phyloP scores from a whole-genome alignment of 2,888 invertebrate genomes.

The Diplolepis rosae region DNA sequence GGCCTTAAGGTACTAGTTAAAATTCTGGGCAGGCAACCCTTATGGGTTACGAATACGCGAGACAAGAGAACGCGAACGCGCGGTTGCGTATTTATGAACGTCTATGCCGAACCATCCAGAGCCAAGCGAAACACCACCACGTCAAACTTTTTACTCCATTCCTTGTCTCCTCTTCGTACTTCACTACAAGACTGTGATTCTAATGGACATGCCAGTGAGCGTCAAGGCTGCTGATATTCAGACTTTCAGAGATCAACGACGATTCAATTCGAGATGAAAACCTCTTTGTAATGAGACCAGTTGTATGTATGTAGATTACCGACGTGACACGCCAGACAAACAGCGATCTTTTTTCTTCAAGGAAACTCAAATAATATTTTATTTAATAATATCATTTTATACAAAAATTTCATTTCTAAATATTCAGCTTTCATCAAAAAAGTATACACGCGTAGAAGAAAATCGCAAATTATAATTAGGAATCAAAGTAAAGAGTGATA shows the following conservation, averaged over 20 bases:
- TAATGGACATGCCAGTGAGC: slow-evolving; percentile 51
- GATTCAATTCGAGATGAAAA: slow-evolving; percentile 21
- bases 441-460: too few species aligned
- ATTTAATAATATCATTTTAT: too few species aligned
- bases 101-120: slow-evolving; percentile 33
- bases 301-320: background rate
- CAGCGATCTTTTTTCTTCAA: background rate
- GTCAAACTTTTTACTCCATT: slow-evolving; percentile 37
- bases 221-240: slow-evolving; percentile 48
- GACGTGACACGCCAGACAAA: background rate
- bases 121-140: slow-evolving; percentile 28
- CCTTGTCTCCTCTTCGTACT: slow-evolving; percentile 34
- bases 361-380: too few species aligned
- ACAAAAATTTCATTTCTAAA: too few species aligned
- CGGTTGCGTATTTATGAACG: slow-evolving; percentile 32
- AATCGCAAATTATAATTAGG: too few species aligned
- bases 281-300: slow-evolving; percentile 2
- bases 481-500: too few species aligned
- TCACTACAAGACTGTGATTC: slow-evolving; percentile 50
- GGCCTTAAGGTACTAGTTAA: slow-evolving; percentile 49
- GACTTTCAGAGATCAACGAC: slow-evolving; percentile 38
- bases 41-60: slow-evolving; percentile 56
- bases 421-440: too few species aligned
- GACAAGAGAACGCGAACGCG: slow-evolving; percentile 9
- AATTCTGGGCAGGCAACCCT: slow-evolving; percentile 53